Percentiles rank a stretch among this genome's conserved stretches.
These are phyloP conservation scores for Meandrusa payeni DNA, from an alignment of 2,888 invertebrate species.

Conservation along the genomic window DNA sequence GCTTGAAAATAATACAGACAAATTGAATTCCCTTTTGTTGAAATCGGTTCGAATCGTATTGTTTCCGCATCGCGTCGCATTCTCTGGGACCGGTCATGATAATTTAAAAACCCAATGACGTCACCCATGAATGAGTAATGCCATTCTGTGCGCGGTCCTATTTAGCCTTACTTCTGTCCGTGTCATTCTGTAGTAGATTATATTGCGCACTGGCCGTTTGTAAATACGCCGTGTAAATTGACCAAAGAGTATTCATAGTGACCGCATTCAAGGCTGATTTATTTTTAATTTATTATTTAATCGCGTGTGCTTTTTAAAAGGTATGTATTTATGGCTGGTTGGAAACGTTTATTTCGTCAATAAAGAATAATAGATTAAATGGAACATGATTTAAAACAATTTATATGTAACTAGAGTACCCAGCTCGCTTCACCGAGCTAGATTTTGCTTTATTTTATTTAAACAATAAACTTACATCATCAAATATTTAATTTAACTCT, in stretches of 20 bases:
- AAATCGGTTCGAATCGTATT: no score
- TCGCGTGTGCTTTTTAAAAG: no score
- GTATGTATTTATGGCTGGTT: no score
- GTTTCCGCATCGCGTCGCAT: neutral
- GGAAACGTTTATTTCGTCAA: no score
- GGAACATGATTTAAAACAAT: no score
- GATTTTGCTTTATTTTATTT: no score
- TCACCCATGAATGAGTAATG: constrained; percentile 18
- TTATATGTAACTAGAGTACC: no score
- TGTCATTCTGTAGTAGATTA: neutral
- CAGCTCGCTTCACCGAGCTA: no score
- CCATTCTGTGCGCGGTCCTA: neutral
- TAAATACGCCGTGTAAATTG: neutral
- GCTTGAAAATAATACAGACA: neutral
- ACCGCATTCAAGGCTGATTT: constrained; percentile 16
- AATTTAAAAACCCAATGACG: constrained; percentile 22
- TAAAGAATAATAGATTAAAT: no score
- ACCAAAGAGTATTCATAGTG: constrained; percentile 17
- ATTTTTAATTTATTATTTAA: neutral
- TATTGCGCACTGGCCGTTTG: neutral
- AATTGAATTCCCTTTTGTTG: neutral
- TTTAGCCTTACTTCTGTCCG: constrained; percentile 1
- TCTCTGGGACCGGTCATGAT: constrained; percentile 16
- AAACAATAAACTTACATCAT: no score
- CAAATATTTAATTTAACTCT: no score